A percentile compares a stretch with the other conserved stretches of the same genome.
Evolutionary conservation across 2,113 vertebrate genomes (phyloP).

Genomic region (Ornithorhynchus anatinus): DNA sequence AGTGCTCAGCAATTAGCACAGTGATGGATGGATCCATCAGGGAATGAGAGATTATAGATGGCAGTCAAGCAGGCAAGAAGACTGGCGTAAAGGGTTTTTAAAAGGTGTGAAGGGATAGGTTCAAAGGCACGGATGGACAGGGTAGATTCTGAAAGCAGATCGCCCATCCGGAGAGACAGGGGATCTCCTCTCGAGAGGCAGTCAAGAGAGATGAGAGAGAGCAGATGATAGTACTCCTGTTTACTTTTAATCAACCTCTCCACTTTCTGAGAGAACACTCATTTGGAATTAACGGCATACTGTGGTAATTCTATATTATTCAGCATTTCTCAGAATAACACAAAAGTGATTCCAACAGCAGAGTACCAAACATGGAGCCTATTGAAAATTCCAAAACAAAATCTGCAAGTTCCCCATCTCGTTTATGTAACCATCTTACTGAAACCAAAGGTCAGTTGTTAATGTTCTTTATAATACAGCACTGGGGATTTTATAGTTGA

Average conservation of each 20-base stretch:
- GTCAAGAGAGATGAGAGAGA: background rate
- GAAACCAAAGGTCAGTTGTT: background rate
- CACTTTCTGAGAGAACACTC: background rate
- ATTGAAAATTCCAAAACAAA: background rate
- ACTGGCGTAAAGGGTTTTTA: too few species aligned
- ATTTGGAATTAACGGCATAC: background rate
- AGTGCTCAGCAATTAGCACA: too few species aligned
- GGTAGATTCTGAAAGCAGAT: too few species aligned
- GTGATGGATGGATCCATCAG: too few species aligned
- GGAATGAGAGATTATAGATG: too few species aligned
- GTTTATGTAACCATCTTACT: background rate
- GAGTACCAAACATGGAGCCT: background rate
- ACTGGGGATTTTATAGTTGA: background rate
- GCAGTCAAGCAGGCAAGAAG: too few species aligned
- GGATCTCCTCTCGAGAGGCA: background rate
- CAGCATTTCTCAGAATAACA: background rate
- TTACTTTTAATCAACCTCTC: too few species aligned
- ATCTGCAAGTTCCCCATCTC: background rate
- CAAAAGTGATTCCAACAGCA: background rate
- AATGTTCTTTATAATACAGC: background rate
- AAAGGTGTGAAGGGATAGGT: too few species aligned
- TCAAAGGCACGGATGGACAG: too few species aligned
- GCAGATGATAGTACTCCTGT: too few species aligned
- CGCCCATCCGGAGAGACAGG: too few species aligned
- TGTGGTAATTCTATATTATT: background rate